Evolutionary conservation across 2,113 vertebrate genomes (phyloP).

Genomic region (Perca flavescens): DNA sequence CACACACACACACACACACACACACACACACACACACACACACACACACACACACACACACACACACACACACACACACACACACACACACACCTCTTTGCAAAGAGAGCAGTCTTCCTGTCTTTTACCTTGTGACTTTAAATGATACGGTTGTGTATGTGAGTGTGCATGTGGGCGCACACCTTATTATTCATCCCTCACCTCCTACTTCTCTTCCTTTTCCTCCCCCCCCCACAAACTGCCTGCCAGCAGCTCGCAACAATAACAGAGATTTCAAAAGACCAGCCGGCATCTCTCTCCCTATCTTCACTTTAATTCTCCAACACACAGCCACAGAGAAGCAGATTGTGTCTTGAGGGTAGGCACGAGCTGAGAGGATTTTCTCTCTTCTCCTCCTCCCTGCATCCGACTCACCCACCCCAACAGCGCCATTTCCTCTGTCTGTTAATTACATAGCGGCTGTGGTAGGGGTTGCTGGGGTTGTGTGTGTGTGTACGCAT

Average conservation of each 20-base stretch:
- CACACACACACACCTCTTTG: conserved; percentile 20
- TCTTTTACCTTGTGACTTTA: conserved; percentile 54
- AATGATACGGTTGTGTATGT: conserved; percentile 35
- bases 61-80: conserved; percentile 17
- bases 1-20: conserved; percentile 7
- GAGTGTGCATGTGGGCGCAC: conserved; percentile 38
- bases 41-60: neutral
- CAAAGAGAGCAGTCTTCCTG: conserved; percentile 59
- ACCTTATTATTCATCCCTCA: conserved; percentile 75
- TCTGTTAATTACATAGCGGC: conserved; percentile 79
- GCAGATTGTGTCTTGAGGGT: conserved; percentile 70
- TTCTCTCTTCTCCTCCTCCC: conserved; percentile 64
- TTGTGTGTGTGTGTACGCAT: conserved; percentile 43
- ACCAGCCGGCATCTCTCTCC: conserved; percentile 64
- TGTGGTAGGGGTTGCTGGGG: conserved; percentile 63
- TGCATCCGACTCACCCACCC: conserved; percentile 68
- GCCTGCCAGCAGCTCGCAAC: conserved; percentile 69
- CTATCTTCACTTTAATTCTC: conserved; percentile 65
- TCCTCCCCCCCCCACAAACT: conserved; percentile 19
- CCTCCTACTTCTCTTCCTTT: conserved; percentile 62
- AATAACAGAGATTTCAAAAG: conserved; percentile 77
- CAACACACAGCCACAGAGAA: conserved; percentile 52
- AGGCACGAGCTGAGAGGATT: conserved; percentile 74
- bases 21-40: conserved; percentile 12
- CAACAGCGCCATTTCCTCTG: conserved; percentile 77